Percentiles rank a stretch among this genome's conserved stretches.
These are phyloP conservation scores for Leiothrix lutea DNA, from an alignment of 2,113 vertebrate species.

Conservation along the genomic window DNA sequence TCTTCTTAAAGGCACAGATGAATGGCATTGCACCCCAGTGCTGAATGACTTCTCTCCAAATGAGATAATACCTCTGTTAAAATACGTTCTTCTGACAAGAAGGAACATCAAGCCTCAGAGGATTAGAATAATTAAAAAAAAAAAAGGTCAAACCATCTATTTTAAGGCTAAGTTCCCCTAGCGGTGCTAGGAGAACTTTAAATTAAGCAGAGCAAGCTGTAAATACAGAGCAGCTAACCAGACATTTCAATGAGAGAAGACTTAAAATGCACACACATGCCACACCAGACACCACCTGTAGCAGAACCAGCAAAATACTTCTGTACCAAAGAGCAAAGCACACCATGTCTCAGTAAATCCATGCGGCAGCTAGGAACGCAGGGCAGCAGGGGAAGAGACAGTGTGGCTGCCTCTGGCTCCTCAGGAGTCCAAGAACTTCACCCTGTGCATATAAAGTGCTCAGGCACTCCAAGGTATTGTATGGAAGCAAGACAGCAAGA, in stretches of 20 bases:
- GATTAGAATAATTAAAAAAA: conserved; percentile 22
- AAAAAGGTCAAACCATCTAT: conserved; percentile 8
- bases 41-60: not conserved
- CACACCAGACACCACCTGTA: not conserved
- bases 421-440: not conserved
- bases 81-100: not conserved
- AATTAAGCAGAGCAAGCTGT: conserved; percentile 19
- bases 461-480: not conserved
- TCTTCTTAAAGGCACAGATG: not conserved
- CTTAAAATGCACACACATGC: not conserved
- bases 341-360: not conserved
- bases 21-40: not conserved
- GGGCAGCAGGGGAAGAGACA: not conserved
- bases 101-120: not conserved
- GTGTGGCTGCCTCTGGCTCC: rapidly evolving
- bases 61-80: not conserved
- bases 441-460: not conserved
- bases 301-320: not conserved
- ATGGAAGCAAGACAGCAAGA: not conserved
- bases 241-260: not conserved
- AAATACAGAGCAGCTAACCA: conserved; percentile 30
- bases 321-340: not conserved
- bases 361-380: rapidly evolving
- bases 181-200: not conserved
- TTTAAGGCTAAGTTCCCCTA: conserved; percentile 8